A percentile compares a stretch with the other conserved stretches of the same genome.
Evolutionary conservation across 2,888 invertebrate genomes (phyloP).

Genomic region (Heteromurus nitidus): DNA sequence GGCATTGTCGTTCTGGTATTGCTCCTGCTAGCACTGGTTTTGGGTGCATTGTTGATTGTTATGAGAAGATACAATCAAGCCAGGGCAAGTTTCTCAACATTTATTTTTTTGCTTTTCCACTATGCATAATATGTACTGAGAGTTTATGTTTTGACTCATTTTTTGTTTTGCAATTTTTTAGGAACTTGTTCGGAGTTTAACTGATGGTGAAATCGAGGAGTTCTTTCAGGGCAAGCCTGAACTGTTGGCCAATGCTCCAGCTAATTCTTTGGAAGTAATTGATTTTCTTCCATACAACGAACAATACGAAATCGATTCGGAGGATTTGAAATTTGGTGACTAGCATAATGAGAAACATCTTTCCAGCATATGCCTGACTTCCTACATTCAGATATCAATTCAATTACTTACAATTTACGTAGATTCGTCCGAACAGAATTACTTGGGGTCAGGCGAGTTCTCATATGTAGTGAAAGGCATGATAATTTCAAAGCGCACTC

Average conservation of each 20-base stretch:
- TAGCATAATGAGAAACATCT: slow-evolving; percentile 8
- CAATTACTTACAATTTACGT: too few species aligned
- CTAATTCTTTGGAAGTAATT: slow-evolving; percentile 15
- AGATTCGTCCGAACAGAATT: slow-evolving; percentile 48
- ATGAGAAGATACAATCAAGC: slow-evolving; percentile 41
- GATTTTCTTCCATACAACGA: slow-evolving; percentile 58
- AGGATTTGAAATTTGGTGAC: slow-evolving; percentile 61
- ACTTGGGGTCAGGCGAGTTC: slow-evolving; percentile 56
- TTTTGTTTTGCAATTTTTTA: background rate
- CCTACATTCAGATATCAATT: too few species aligned
- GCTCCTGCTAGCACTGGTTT: slow-evolving; percentile 19
- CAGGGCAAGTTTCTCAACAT: background rate
- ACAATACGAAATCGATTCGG: slow-evolving; percentile 44
- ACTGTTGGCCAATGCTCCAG: background rate
- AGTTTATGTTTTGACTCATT: background rate
- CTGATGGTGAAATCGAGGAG: slow-evolving; percentile 59
- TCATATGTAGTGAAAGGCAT: slow-evolving; percentile 46
- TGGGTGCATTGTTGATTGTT: slow-evolving; percentile 23
- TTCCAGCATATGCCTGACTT: too few species aligned
- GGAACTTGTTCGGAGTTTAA: slow-evolving; percentile 46
- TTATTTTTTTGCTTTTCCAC: background rate
- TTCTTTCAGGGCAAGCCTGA: slow-evolving; percentile 59
- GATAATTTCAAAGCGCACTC: slow-evolving; percentile 18
- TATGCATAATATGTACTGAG: background rate
- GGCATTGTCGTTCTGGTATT: slow-evolving; percentile 21